Conservation (phyloP, 2,797 vertebrate species). For the Calcarius lapponicus region DNA sequence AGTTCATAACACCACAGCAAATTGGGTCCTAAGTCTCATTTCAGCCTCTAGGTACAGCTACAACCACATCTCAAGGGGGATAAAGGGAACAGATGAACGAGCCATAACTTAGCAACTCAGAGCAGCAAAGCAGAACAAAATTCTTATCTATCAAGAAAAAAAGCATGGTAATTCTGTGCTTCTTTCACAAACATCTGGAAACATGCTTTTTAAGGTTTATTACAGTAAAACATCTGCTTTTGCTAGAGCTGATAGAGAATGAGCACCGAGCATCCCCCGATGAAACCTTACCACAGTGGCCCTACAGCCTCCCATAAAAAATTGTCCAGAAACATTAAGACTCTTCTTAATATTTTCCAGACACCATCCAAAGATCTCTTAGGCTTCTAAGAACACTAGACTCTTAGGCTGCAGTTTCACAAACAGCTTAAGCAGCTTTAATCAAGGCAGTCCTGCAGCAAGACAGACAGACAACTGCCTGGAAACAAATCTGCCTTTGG, state of each 20-base stretch:
- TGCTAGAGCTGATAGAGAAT: not conserved
- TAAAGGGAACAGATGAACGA: accelerated
- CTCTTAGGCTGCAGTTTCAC: conserved; percentile 2
- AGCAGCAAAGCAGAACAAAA: not conserved
- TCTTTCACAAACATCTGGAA: not conserved
- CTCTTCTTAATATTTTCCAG: not conserved
- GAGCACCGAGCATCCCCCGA: not conserved
- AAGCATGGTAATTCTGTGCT: not conserved
- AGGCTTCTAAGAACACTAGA: not conserved
- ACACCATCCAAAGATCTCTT: not conserved
- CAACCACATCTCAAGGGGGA: not conserved
- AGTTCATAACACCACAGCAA: accelerated
- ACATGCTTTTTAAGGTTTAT: not conserved
- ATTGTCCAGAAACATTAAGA: not conserved
- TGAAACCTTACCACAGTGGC: not conserved
- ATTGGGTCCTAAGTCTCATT: not conserved
- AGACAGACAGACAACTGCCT: conserved; percentile 28
- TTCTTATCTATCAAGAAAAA: not conserved
- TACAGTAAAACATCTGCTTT: not conserved
- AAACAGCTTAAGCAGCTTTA: conserved; percentile 50
- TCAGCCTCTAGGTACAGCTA: not conserved
- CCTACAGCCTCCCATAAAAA: not conserved
- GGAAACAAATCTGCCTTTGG: conserved; percentile 21
- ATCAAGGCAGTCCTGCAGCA: conserved; percentile 25
- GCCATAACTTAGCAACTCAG: not conserved